Conservation (phyloP, 2,797 vertebrate species). For the Lycodopsis pacificus region DNA sequence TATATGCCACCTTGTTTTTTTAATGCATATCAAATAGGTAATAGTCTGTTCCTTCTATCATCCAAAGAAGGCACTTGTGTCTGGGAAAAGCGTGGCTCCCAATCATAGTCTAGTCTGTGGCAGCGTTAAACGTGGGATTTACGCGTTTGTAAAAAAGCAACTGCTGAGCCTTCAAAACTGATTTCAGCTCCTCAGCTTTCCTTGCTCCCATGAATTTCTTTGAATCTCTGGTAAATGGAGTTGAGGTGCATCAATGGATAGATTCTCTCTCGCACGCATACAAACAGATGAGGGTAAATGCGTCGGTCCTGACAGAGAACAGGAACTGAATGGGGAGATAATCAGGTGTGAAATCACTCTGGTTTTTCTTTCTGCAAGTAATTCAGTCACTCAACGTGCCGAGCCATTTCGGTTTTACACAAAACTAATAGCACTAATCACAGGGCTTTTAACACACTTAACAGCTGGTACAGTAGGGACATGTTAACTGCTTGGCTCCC, state of each 20-base stretch:
- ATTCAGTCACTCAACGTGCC: slow-evolving; percentile 10
- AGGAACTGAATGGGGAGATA: slow-evolving; percentile 47
- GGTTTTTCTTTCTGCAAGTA: slow-evolving; percentile 38
- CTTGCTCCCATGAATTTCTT: slow-evolving; percentile 42
- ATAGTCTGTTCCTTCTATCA: neutral
- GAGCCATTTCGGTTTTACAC: slow-evolving; percentile 43
- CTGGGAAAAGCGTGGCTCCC: slow-evolving; percentile 18
- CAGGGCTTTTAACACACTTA: slow-evolving; percentile 31
- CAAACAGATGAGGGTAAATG: slow-evolving; percentile 57
- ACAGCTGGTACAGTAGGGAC: slow-evolving; percentile 10
- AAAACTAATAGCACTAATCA: slow-evolving; percentile 45
- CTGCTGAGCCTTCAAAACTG: slow-evolving; percentile 62
- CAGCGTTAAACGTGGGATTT: slow-evolving; percentile 55
- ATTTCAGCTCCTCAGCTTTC: slow-evolving; percentile 46
- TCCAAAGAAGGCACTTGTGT: slow-evolving; percentile 16
- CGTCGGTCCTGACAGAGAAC: slow-evolving; percentile 45
- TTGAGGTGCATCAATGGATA: slow-evolving; percentile 26
- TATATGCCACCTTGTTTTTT: neutral
- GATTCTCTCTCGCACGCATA: slow-evolving; percentile 11
- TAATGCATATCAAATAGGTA: neutral
- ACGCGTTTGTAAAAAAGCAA: slow-evolving; percentile 47
- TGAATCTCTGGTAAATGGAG: slow-evolving; percentile 34
- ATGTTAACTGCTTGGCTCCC: slow-evolving; percentile 21
- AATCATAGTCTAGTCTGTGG: slow-evolving; percentile 36
- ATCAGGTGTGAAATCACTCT: slow-evolving; percentile 67